Percentiles rank a stretch among this genome's conserved stretches.
Conservation (phyloP, 1,140 invertebrate genomes). For the Zophobas morio region DNA sequence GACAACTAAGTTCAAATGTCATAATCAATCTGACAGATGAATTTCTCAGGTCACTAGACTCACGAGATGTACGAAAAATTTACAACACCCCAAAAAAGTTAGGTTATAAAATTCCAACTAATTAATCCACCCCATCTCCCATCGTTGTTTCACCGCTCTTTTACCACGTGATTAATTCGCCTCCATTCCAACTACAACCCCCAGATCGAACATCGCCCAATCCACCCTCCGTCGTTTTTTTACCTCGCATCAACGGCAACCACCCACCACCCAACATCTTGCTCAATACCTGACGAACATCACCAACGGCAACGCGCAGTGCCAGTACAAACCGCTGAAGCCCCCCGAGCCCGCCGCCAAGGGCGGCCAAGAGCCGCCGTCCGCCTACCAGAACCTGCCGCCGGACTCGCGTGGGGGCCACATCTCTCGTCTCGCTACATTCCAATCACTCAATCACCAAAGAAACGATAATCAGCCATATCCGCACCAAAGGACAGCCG, state of each 20-base stretch:
- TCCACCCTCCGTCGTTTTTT: constrained; percentile 54
- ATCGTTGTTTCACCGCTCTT: background rate
- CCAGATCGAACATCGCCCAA: constrained; percentile 34
- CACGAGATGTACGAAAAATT: no score
- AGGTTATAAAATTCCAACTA: no score
- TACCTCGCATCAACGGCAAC: constrained; percentile 51
- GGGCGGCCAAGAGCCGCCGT: constrained; percentile 4
- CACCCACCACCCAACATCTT: constrained; percentile 35
- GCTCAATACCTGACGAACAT: constrained; percentile 32
- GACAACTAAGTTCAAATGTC: no score
- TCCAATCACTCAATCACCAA: constrained; percentile 53
- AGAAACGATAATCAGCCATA: constrained; percentile 52
- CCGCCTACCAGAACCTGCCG: constrained; percentile 43
- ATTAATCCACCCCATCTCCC: no score
- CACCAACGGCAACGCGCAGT: constrained; percentile 40
- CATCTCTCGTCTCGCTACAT: constrained; percentile 49
- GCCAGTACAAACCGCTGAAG: constrained; percentile 32
- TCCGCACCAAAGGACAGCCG: constrained; percentile 52
- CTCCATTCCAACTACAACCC: background rate
- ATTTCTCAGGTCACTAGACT: no score
- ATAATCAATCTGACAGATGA: no score
- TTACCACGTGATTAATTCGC: background rate
- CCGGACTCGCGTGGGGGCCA: constrained; percentile 49
- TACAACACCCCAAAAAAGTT: no score
- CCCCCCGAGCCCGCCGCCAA: constrained; percentile 14